Conservation (phyloP, 2,113 vertebrate genomes). For the Tursiops truncatus region DNA sequence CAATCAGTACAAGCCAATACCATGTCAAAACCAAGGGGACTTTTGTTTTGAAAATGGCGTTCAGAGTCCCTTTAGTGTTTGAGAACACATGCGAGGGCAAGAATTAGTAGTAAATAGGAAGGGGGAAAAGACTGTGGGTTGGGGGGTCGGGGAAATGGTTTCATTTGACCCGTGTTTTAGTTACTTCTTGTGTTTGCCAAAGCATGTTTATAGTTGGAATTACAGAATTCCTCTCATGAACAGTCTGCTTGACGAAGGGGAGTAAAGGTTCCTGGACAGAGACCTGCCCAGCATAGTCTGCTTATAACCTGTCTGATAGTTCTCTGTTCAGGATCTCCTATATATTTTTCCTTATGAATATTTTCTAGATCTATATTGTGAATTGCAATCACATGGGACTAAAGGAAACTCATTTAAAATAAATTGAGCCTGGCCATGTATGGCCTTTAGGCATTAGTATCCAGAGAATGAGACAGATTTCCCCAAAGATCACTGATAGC, state of each 20-base stretch:
- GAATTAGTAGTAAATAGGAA: not conserved
- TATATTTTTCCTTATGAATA: not conserved
- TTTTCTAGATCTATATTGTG: not conserved
- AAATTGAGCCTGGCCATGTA: not conserved
- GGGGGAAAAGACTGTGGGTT: not conserved
- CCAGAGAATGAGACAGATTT: not conserved
- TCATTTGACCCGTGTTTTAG: not conserved
- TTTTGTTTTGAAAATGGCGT: not conserved
- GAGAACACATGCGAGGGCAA: not conserved
- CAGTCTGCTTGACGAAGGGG: not conserved
- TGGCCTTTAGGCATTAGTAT: not conserved
- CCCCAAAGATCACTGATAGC: not conserved
- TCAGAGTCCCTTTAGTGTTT: not conserved
- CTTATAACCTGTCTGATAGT: not conserved
- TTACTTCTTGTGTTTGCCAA: not conserved
- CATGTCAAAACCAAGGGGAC: not conserved
- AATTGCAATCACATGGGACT: not conserved
- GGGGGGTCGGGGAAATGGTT: not conserved
- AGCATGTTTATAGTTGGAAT: not conserved
- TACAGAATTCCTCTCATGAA: not conserved
- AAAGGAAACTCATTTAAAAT: not conserved
- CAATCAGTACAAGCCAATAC: not conserved
- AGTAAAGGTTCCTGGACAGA: not conserved
- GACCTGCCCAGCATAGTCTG: not conserved
- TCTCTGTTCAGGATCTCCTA: not conserved